phyloP scores from a whole-genome alignment of 2,113 vertebrate genomes.

The Notarius lentiginosus region DNA sequence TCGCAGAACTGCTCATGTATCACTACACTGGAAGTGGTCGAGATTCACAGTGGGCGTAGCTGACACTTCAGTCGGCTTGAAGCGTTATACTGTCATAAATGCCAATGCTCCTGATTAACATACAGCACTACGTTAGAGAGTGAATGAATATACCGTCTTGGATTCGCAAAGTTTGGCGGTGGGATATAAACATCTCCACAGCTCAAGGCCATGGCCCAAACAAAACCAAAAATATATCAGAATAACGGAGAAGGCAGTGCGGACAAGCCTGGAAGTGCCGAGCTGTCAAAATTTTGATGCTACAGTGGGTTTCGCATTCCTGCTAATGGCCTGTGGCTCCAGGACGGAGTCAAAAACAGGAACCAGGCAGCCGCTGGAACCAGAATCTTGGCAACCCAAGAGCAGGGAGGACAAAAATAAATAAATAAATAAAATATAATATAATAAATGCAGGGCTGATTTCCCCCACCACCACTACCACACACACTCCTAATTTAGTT shows the following conservation, averaged over 20 bases:
- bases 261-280: constrained; percentile 20
- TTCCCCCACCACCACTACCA: too few relatives aligned
- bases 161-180: background rate
- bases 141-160: background rate
- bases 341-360: background rate
- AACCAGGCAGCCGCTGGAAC: background rate
- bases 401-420: background rate
- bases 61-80: background rate
- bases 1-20: background rate
- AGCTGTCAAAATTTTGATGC: constrained; percentile 13
- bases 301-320: constrained; percentile 12
- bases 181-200: background rate
- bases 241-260: background rate
- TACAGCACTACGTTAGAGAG: too few relatives aligned
- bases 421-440: background rate
- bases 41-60: background rate
- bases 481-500: background rate
- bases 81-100: background rate
- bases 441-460: too few relatives aligned
- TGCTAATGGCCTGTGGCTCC: constrained; percentile 12
- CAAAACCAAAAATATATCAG: background rate
- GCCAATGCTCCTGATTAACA: background rate
- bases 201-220: background rate
- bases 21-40: too few relatives aligned
- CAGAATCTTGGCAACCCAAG: background rate